Base-by-base conservation (phyloP, 2,113 vertebrate genomes). In the Stercorarius parasiticus region DNA sequence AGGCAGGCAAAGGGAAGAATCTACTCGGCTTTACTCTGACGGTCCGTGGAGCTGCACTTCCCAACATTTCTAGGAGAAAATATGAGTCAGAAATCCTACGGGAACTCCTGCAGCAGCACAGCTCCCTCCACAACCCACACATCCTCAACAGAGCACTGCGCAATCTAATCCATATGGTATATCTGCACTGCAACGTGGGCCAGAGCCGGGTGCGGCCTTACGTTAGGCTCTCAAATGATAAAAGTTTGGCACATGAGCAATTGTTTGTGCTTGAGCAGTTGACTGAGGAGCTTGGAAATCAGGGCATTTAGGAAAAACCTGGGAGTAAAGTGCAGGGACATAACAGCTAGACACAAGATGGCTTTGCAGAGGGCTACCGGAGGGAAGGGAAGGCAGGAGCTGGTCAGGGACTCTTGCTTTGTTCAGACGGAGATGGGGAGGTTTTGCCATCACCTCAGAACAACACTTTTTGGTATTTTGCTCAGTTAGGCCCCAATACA, bases 21-120 rank as follows among this genome's bases (percentile, higher is more conserved):
- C 82, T 62, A 43, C 38, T 83, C 20, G 9, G 64, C 38, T 88
- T 85, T 59, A 76, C 78, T 70, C 62, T 93, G 56, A 93, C 59
- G 79, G 87, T 53, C 71, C 2, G 2, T 83, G 70, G 14, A 95
- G 47, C 79, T 73, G 71, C 84, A 78, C 78, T 92, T 96, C 89
- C 87, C 87, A 97, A 94, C 42, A 82, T 70, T 96, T 95, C 91
- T 91, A 94, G 91, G 91, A 97, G 96, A 97, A 97, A 96, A 92
- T 59, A 81, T 95, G 94, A 97, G 89, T 96, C 95, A 97, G 96
- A 95, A 95, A 85, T 97, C 90, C 95, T 95, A 81, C 34, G 42
- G 87, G 97, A 96, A 96, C 86, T 94, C 87, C 82, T 91, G 87
- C 89, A 97, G 89, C 93, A 96, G 81, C 87, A 55, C 55, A 91